Evolutionary conservation across 2,113 vertebrate genomes (phyloP), one percentile per base, ranked within the genome.

Genomic region (Pseudopipra pipra): DNA sequence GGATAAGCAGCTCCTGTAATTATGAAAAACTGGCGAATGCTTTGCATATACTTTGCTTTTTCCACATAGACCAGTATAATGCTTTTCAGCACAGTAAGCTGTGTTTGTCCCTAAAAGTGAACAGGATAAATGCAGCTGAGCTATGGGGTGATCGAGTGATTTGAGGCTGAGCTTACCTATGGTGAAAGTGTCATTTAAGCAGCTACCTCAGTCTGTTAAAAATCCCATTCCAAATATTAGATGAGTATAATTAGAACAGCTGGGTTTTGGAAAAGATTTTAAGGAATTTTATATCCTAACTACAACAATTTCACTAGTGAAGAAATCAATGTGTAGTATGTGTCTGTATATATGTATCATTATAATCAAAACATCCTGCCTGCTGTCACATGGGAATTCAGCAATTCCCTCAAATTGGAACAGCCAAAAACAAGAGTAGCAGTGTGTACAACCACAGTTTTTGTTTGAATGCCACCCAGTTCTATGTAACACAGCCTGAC

Each of bases 21-120:
- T 94, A 82, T 41, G 67, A 94, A 88, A 80, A 91, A 71, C 27
- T 44, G 51, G 39, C 70, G 30, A 74, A 74, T 44, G 33, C 47
- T 85, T 90, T 94, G n/a, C 82, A 71, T 91, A 70, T 59, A 22
- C 39, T 70, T 85, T 23, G 8, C 7, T 83, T 85, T 87, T 88
- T 62, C 75, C 16, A 13, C 55, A 35, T 4, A 74, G 41, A 66
- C 12, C 23, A 52, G 8, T 39, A 8, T 5, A 25, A 46, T n/a
- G 21, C 79, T 82, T 91, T 56, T 25, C 61, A 77, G 35, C 9
- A 46, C 12, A 68, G 12, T 31, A n/a, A 91, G 28, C 6, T 55
- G 19, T 47, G 31, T 54, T 73, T 71, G 46, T 33, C 19, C 43
- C 47, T 80, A 37, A 71, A 83, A 71, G 18, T 37, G 47, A 51